Evolutionary conservation across 53 echinoderm and acorn worm genomes (phyloP).

Genomic region (Glandiceps talaboti): DNA sequence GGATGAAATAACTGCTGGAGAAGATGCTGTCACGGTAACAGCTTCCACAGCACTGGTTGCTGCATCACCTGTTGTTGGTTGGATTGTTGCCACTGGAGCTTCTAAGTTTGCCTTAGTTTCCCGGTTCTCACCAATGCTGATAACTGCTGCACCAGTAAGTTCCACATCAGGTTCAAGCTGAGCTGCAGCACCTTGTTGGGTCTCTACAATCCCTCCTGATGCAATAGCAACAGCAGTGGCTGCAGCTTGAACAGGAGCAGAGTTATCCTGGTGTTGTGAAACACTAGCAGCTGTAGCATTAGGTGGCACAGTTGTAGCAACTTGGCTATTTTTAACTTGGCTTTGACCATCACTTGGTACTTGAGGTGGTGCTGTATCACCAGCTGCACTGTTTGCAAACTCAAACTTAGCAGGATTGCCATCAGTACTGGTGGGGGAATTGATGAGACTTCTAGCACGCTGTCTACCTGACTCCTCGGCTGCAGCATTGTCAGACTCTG

Average conservation of each 20-base stretch:
- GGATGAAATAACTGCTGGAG: neutral
- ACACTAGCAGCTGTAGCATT: conserved; percentile 4
- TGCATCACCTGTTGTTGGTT: neutral
- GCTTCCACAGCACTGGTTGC: neutral
- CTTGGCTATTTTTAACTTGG: conserved; percentile 19
- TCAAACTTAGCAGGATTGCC: neutral
- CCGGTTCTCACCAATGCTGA: neutral
- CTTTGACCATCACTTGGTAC: conserved; percentile 19
- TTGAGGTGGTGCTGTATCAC: neutral
- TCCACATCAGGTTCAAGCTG: neutral
- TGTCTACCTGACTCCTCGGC: neutral
- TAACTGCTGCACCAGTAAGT: neutral
- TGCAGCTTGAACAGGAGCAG: neutral
- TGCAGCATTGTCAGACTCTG: conserved; percentile 24
- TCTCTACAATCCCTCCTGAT: neutral
- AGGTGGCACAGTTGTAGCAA: neutral
- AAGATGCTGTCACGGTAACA: neutral
- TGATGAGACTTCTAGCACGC: neutral
- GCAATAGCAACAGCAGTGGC: neutral
- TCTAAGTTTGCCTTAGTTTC: neutral
- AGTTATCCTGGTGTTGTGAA: neutral
- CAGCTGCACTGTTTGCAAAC: neutral
- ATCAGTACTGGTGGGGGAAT: neutral
- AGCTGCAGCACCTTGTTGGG: neutral
- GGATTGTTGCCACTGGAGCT: neutral